Percentiles rank a stretch among this genome's conserved stretches.
Conservation (phyloP, 1,140 invertebrate genomes). For the Gryon sp. region DNA sequence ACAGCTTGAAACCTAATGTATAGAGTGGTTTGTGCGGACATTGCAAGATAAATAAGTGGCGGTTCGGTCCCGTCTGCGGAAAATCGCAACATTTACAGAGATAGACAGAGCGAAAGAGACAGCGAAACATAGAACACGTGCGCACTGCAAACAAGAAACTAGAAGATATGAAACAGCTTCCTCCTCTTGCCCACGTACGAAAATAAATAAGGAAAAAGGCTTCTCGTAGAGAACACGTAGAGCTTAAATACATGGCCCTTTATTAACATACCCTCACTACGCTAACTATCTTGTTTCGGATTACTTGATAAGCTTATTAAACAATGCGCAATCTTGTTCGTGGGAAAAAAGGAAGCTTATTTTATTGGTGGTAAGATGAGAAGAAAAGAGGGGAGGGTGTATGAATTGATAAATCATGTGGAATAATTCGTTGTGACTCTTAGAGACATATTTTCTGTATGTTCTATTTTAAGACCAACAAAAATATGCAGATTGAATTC, state of each 20-base stretch:
- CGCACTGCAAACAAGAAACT: slow-evolving; percentile 44
- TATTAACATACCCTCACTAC: slow-evolving; percentile 22
- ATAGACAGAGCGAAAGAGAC: no score
- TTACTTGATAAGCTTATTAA: slow-evolving; percentile 28
- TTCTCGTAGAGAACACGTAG: neutral
- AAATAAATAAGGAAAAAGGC: slow-evolving; percentile 46
- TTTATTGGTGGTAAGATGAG: slow-evolving; percentile 17
- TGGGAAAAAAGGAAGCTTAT: neutral
- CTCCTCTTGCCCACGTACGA: slow-evolving; percentile 23
- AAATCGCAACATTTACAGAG: slow-evolving; percentile 52
- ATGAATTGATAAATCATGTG: slow-evolving; percentile 16
- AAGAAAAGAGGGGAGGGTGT: no score
- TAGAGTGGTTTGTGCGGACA: slow-evolving; percentile 40
- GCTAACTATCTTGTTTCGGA: slow-evolving; percentile 33
- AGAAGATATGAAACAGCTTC: slow-evolving; percentile 23
- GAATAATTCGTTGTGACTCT: slow-evolving; percentile 1
- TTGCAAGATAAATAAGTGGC: slow-evolving; percentile 65
- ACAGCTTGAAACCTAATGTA: slow-evolving; percentile 48
- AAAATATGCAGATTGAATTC: slow-evolving; percentile 27
- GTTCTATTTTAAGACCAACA: no score
- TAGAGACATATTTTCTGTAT: no score
- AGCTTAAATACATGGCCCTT: slow-evolving; percentile 1
- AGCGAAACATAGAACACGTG: slow-evolving; percentile 19
- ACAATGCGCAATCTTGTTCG: neutral
- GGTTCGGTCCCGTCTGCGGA: slow-evolving; percentile 50